phyloP scores from a whole-genome alignment of 2,113 vertebrate genomes.

The Apodemus sylvaticus region DNA sequence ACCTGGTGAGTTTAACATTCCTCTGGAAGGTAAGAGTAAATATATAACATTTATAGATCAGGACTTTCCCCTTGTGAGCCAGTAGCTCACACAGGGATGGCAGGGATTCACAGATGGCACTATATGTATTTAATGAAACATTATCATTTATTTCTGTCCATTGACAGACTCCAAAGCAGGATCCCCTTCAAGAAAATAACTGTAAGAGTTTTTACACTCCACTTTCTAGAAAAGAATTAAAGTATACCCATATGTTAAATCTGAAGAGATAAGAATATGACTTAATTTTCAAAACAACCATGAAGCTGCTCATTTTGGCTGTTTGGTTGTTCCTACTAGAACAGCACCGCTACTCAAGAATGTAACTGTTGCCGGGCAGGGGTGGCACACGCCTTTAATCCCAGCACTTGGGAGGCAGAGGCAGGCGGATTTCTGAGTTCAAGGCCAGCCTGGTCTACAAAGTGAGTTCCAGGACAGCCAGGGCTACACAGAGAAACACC shows the following conservation, averaged over 20 bases:
- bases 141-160: background rate
- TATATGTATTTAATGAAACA: background rate
- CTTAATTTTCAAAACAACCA: background rate
- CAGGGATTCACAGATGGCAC: background rate
- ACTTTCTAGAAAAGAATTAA: background rate
- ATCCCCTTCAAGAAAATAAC: background rate
- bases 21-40: background rate
- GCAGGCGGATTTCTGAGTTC: no score
- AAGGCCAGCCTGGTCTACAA: no score
- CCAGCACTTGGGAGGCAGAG: no score
- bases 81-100: background rate
- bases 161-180: background rate
- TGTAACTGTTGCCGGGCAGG: no score
- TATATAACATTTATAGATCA: background rate
- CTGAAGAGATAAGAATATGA: background rate
- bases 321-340: background rate
- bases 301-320: background rate
- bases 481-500: no score
- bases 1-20: background rate
- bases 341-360: background rate
- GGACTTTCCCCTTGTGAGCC: background rate
- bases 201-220: background rate
- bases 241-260: background rate
- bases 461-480: no score
- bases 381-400: no score